These are phyloP conservation scores for Lithobates pipiens DNA, from an alignment of 2,797 vertebrate species.

Conservation along the genomic window DNA sequence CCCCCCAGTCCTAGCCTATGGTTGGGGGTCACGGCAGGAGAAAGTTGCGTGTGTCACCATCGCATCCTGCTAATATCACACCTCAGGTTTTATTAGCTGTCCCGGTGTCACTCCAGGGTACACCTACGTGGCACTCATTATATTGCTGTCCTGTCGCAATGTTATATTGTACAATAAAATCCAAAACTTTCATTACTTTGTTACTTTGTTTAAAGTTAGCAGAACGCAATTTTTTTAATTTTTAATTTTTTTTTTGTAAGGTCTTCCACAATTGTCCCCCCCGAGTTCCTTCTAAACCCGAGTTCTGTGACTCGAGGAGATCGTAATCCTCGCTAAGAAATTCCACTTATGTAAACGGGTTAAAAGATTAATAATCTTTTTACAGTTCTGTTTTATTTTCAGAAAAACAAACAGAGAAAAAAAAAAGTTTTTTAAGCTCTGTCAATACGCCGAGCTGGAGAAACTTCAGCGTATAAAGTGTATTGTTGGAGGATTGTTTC, in stretches of 20 bases:
- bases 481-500: slow-evolving; percentile 42
- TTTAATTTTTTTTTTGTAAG: not conserved
- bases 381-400: slow-evolving; percentile 51
- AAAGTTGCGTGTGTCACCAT: not conserved
- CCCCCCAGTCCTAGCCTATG: too few species aligned
- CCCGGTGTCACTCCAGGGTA: not conserved
- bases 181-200: not conserved
- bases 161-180: not conserved
- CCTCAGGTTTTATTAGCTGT: not conserved
- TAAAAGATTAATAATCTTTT: slow-evolving; percentile 53
- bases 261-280: not conserved
- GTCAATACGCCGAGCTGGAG: slow-evolving; percentile 32
- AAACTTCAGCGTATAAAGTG: slow-evolving; percentile 9
- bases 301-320: not conserved
- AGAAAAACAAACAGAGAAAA: slow-evolving; percentile 50
- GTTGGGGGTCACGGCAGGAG: not conserved
- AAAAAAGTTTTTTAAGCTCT: slow-evolving; percentile 36
- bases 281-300: not conserved
- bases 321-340: slow-evolving; percentile 6
- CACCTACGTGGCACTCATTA: not conserved
- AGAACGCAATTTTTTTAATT: too few species aligned
- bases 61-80: not conserved
- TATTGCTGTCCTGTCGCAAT: not conserved
- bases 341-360: slow-evolving; percentile 28
- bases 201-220: not conserved